Percentiles rank a stretch among this genome's conserved stretches.
Conservation (phyloP, 2,113 vertebrate species). For the Pleuronectes platessa region DNA sequence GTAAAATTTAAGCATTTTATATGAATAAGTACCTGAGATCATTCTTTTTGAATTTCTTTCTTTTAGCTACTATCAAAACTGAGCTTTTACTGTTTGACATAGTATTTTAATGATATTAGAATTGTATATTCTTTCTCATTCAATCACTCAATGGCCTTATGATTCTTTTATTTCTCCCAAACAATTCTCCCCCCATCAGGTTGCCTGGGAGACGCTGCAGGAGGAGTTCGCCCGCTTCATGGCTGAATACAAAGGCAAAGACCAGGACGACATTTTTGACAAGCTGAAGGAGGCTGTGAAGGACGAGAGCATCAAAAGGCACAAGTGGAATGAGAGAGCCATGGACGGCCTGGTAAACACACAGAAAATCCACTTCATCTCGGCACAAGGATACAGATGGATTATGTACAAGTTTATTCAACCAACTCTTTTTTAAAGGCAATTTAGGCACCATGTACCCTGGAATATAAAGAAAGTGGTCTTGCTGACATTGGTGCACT, state of each 20-base stretch:
- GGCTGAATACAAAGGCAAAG: constrained; percentile 96
- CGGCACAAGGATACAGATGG: constrained; percentile 1
- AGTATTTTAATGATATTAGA: neutral
- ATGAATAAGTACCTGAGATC: neutral
- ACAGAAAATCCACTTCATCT: constrained; percentile 14
- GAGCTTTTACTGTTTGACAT: neutral
- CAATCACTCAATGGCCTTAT: neutral
- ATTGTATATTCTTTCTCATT: neutral
- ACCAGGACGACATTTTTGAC: constrained; percentile 98
- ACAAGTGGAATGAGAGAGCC: constrained; percentile 97
- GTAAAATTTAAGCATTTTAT: neutral
- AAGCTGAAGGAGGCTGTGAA: constrained; percentile 98
- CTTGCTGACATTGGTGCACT: neutral
- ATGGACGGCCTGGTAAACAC: constrained; percentile 94
- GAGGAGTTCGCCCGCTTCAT: constrained; percentile 98
- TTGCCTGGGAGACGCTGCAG: constrained; percentile 98
- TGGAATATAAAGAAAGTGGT: neutral
- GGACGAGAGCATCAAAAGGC: constrained; percentile 96
- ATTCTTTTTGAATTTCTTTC: neutral
- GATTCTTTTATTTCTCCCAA: neutral
- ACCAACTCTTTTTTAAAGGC: neutral
- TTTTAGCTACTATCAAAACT: neutral
- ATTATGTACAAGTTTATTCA: neutral
- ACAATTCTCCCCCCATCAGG: constrained; percentile 75
- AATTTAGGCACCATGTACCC: neutral